Evolutionary conservation across 2,888 invertebrate species (phyloP).

Genomic region (Euzophera pinguis): DNA sequence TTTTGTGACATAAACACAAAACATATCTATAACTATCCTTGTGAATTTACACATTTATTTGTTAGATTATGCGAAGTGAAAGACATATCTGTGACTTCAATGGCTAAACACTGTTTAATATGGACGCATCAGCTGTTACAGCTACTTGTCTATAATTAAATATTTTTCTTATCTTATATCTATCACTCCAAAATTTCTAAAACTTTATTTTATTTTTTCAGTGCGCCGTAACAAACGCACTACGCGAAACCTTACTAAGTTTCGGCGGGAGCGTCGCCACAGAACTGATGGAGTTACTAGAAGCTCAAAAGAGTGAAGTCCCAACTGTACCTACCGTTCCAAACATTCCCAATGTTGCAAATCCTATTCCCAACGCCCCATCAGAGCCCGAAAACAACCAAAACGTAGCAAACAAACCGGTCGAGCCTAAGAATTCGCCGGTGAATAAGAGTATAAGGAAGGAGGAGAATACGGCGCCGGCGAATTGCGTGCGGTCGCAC

Average conservation of each 20-base stretch:
- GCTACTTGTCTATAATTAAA: too few relatives aligned
- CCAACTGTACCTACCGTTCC: neutral
- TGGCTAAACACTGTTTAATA: too few relatives aligned
- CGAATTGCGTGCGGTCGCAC: constrained; percentile 14
- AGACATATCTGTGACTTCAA: too few relatives aligned
- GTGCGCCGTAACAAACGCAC: constrained; percentile 70
- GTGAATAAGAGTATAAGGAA: constrained; percentile 33
- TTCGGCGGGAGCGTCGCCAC: constrained; percentile 65
- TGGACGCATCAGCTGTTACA: too few relatives aligned
- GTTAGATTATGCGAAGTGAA: too few relatives aligned
- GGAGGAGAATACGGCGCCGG: constrained; percentile 23
- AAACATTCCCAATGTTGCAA: neutral
- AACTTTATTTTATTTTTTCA: constrained; percentile 32
- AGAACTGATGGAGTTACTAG: constrained; percentile 51
- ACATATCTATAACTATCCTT: too few relatives aligned
- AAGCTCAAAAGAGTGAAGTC: constrained; percentile 31
- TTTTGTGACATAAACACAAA: too few relatives aligned
- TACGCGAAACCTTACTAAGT: constrained; percentile 66
- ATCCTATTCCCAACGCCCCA: constrained; percentile 16
- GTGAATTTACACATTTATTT: too few relatives aligned
- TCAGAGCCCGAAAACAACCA: constrained; percentile 46
- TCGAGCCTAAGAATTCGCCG: constrained; percentile 39
- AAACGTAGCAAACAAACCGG: constrained; percentile 37
- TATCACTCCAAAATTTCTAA: too few relatives aligned
- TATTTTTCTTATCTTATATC: too few relatives aligned